Percentiles rank a stretch among this genome's conserved stretches.
These are phyloP conservation scores for Macrotis lagotis DNA, from an alignment of 2,113 vertebrate species.

Conservation along the genomic window DNA sequence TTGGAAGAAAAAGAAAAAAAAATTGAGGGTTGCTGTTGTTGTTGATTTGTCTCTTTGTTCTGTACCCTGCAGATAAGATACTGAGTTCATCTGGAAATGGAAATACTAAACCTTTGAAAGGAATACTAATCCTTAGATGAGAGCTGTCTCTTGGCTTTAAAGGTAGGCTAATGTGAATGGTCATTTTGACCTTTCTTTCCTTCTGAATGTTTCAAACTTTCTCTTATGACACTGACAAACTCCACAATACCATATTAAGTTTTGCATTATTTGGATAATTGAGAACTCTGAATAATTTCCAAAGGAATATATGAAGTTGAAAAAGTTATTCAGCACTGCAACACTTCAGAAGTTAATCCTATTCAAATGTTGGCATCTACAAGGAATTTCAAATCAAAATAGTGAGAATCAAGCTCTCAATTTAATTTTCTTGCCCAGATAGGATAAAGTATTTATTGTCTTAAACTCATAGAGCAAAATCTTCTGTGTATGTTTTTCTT, in stretches of 20 bases:
- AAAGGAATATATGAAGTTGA: not conserved
- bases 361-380: not conserved
- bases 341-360: not conserved
- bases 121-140: not conserved
- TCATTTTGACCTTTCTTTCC: not conserved
- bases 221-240: not conserved
- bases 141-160: not conserved
- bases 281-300: not conserved
- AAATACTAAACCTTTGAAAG: slow-evolving; percentile 13
- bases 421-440: not conserved
- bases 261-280: not conserved
- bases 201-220: not conserved
- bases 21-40: not conserved
- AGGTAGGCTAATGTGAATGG: not conserved
- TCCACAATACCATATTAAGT: not conserved
- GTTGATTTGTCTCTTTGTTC: not conserved
- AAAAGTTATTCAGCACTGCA: not conserved
- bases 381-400: not conserved
- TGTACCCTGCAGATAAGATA: not conserved
- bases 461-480: not conserved
- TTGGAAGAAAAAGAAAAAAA: not conserved
- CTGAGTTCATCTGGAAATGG: not conserved
- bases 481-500: not conserved
- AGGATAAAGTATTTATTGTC: not conserved
- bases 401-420: not conserved